Conservation (phyloP, 2,888 invertebrate species). For the Heteromyza rotundicornis region DNA sequence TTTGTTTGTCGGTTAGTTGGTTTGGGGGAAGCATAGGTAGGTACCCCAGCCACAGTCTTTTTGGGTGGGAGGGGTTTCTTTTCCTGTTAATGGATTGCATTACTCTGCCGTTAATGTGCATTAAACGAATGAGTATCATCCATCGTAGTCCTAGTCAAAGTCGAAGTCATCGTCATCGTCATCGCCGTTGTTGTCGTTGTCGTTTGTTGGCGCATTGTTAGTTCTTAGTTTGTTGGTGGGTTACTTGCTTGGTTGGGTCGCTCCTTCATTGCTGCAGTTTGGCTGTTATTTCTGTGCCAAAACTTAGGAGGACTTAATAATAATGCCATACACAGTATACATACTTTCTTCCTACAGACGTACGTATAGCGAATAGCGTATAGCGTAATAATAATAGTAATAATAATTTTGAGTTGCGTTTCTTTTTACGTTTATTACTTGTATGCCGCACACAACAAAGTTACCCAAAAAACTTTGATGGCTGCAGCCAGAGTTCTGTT, state of each 20-base stretch:
- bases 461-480: constrained; percentile 1
- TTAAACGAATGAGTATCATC: not conserved
- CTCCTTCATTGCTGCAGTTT: not conserved
- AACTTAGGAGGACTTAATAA: constrained; percentile 18
- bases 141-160: not conserved
- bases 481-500: not conserved
- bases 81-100: constrained; percentile 6
- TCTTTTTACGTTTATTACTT: not conserved
- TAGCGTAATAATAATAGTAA: too few species aligned
- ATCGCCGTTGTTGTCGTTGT: not conserved
- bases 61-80: not conserved
- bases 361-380: not conserved
- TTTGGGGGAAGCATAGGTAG: too few species aligned
- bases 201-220: constrained; percentile 3
- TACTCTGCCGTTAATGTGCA: constrained; percentile 1
- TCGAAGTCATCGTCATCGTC: not conserved
- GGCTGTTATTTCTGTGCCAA: not conserved
- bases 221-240: not conserved
- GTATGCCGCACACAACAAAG: not conserved
- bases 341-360: not conserved
- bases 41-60: not conserved
- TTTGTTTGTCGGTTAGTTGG: not conserved
- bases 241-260: not conserved
- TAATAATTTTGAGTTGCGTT: constrained; percentile 8
- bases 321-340: not conserved